phyloP scores from a whole-genome alignment of 2,113 vertebrate species.

The Pomatostomus ruficeps region DNA sequence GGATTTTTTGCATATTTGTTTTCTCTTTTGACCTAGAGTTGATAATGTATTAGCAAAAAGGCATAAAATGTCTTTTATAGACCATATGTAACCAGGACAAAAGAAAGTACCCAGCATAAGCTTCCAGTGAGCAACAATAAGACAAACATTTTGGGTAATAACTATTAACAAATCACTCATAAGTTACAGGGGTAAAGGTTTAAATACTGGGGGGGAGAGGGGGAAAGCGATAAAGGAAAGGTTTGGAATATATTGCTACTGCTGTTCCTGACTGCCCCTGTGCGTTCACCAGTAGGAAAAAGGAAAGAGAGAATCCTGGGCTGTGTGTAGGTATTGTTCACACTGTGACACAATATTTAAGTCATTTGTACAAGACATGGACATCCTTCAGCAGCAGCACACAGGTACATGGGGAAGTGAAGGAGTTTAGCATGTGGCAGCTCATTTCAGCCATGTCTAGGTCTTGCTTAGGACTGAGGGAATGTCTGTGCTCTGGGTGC shows the following conservation, averaged over 20 bases:
- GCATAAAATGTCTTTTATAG: not conserved
- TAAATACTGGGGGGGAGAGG: rapidly evolving
- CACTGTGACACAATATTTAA: not conserved
- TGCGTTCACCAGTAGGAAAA: not conserved
- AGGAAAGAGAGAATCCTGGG: not conserved
- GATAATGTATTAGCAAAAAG: not conserved
- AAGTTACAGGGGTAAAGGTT: not conserved
- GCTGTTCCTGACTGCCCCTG: not conserved
- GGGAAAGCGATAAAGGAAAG: not conserved
- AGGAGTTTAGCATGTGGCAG: not conserved
- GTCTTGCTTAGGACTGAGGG: not conserved
- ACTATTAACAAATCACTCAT: not conserved
- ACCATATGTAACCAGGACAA: not conserved
- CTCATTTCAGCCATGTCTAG: not conserved
- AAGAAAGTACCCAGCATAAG: not conserved
- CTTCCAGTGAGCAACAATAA: not conserved
- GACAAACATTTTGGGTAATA: not conserved
- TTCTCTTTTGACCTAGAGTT: not conserved
- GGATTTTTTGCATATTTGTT: not conserved
- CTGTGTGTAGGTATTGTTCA: not conserved
- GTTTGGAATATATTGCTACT: not conserved
- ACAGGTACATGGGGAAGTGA: not conserved
- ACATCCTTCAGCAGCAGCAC: not conserved
- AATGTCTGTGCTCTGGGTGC: not conserved
- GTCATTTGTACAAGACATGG: not conserved